A percentile compares a stretch with the other conserved stretches of the same genome.
These are phyloP conservation scores for Rhabdornis inornatus DNA, from an alignment of 2,113 vertebrate genomes.

Conservation along the genomic window DNA sequence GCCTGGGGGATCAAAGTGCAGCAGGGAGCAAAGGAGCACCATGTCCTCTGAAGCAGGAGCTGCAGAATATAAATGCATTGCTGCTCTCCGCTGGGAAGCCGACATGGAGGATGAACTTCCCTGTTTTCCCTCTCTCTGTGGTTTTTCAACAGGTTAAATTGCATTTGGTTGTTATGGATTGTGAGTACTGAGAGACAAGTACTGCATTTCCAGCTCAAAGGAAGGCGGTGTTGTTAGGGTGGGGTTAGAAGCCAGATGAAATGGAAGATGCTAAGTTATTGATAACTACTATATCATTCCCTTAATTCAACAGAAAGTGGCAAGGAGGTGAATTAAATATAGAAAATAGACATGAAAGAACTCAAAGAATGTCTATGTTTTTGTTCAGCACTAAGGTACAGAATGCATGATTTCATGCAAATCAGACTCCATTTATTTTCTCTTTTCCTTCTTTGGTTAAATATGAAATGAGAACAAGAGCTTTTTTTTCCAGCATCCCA, in stretches of 20 bases:
- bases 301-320: conserved; percentile 26
- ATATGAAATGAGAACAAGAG: conserved; percentile 11
- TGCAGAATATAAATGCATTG: not conserved
- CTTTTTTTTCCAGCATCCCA: not conserved
- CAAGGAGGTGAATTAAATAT: conserved; percentile 28
- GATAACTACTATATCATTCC: not conserved
- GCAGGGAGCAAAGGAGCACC: not conserved
- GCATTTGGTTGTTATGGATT: not conserved
- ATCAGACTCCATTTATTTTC: conserved; percentile 31
- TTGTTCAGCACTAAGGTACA: conserved; percentile 28
- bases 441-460: conserved; percentile 27
- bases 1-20: not conserved
- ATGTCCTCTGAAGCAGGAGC: not conserved
- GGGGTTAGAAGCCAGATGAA: not conserved
- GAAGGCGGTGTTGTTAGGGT: not conserved
- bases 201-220: not conserved
- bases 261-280: not conserved
- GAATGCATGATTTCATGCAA: conserved; percentile 58
- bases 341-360: not conserved
- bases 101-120: not conserved
- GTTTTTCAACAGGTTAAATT: not conserved
- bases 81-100: not conserved
- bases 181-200: not conserved
- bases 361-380: not conserved
- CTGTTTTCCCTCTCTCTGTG: not conserved